These are phyloP conservation scores for Theretra japonica DNA, from an alignment of 2,888 invertebrate species.

Conservation along the genomic window DNA sequence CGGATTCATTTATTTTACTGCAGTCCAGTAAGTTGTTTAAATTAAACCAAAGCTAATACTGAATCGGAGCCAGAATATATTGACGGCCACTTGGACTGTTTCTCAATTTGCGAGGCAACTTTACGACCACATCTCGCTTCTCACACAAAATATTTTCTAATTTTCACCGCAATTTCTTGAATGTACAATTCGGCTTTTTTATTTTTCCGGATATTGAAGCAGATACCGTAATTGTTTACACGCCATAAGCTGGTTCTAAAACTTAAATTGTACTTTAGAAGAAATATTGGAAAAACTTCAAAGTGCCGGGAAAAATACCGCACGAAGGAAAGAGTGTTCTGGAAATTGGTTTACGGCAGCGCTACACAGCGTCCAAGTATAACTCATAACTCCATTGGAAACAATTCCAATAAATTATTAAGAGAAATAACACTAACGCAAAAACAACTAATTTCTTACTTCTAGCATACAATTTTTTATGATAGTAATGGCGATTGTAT, in stretches of 20 bases:
- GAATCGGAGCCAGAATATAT: constrained; percentile 47
- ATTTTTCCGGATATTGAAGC: constrained; percentile 4
- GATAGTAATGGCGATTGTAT: neutral
- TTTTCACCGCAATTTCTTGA: neutral
- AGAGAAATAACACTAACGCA: constrained; percentile 55
- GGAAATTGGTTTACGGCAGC: constrained; percentile 51
- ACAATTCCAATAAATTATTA: constrained; percentile 65
- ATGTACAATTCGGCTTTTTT: neutral
- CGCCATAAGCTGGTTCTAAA: constrained; percentile 1
- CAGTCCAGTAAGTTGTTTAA: constrained; percentile 53
- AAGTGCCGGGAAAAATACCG: constrained; percentile 32
- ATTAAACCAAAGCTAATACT: constrained; percentile 51
- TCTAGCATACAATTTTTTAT: neutral
- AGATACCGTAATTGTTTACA: neutral
- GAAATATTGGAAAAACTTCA: constrained; percentile 35
- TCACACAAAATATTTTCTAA: constrained; percentile 24
- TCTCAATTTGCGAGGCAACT: constrained; percentile 23
- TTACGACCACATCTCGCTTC: constrained; percentile 9
- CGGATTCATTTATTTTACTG: constrained; percentile 56
- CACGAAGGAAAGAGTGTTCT: constrained; percentile 34
- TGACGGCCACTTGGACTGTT: constrained; percentile 19
- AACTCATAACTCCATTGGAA: constrained; percentile 62
- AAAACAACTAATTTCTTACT: constrained; percentile 47
- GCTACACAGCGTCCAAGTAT: constrained; percentile 54
- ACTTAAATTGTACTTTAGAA: constrained; percentile 9